Evolutionary conservation across 2,888 invertebrate species (phyloP).

Genomic region (Suillia variegata): DNA sequence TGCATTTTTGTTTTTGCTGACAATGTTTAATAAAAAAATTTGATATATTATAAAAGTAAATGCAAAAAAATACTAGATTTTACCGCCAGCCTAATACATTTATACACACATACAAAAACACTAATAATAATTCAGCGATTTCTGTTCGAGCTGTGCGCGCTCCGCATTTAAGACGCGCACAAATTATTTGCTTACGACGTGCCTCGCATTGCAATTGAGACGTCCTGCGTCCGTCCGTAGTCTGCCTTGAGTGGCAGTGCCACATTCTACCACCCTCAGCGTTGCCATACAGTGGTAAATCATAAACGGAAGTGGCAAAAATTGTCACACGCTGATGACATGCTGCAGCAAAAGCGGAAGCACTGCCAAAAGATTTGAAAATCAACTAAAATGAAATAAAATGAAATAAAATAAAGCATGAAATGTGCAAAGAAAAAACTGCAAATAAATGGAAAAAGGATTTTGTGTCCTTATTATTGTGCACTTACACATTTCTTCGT

Average conservation of each 20-base stretch:
- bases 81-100: not conserved
- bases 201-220: constrained; percentile 27
- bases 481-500: too few species aligned
- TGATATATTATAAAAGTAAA: too few species aligned
- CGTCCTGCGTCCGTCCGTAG: not conserved
- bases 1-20: too few species aligned
- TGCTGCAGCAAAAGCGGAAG: not conserved
- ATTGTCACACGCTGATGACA: constrained; percentile 6
- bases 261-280: not conserved
- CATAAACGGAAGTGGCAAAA: constrained; percentile 16
- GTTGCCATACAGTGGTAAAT: constrained; percentile 8
- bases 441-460: constrained; percentile 10
- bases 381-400: not conserved
- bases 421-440: not conserved
- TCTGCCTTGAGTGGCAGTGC: not conserved
- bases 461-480: not conserved
- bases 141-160: not conserved
- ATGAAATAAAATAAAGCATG: not conserved
- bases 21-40: not conserved
- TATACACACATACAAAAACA: not conserved
- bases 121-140: constrained; percentile 13
- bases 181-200: constrained; percentile 32
- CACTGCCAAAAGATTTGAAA: not conserved
- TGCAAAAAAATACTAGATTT: too few species aligned
- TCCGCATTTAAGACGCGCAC: constrained; percentile 17